Conservation (phyloP, 64 coral and sea anemone species). For the Orbicella faveolata region DNA sequence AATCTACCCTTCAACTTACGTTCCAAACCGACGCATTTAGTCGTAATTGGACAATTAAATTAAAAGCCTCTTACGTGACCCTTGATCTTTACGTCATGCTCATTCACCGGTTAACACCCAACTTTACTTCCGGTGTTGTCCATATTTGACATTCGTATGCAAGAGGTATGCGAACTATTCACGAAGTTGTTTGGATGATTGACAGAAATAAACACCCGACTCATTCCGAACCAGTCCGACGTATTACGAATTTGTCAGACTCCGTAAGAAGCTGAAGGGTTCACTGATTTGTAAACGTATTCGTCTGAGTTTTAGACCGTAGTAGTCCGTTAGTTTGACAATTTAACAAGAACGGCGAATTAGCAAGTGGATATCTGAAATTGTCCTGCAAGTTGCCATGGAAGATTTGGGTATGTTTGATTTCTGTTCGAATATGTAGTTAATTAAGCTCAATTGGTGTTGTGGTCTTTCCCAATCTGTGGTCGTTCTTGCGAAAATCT, state of each 20-base stretch:
- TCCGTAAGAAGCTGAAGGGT: not conserved
- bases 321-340: not conserved
- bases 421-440: not conserved
- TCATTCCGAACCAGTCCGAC: slow-evolving; percentile 20
- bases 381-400: not conserved
- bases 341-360: not conserved
- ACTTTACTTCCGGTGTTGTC: slow-evolving; percentile 22
- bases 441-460: not conserved
- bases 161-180: slow-evolving; percentile 4
- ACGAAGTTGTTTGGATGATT: not conserved
- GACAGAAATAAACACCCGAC: slow-evolving; percentile 6
- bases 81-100: not conserved
- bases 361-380: not conserved
- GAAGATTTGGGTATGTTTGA: slow-evolving; percentile 36
- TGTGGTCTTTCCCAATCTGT: slow-evolving; percentile 14
- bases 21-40: not conserved
- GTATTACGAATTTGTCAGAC: slow-evolving; percentile 10
- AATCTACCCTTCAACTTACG: too few relatives aligned
- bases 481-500: slow-evolving; percentile 6
- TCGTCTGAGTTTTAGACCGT: not conserved
- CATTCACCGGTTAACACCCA: not conserved
- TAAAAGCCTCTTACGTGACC: not conserved
- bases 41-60: not conserved
- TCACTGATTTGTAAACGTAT: not conserved
- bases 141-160: slow-evolving; percentile 25